These are phyloP conservation scores for Oeneis ivallda DNA, from an alignment of 2,888 invertebrate genomes.

Conservation along the genomic window DNA sequence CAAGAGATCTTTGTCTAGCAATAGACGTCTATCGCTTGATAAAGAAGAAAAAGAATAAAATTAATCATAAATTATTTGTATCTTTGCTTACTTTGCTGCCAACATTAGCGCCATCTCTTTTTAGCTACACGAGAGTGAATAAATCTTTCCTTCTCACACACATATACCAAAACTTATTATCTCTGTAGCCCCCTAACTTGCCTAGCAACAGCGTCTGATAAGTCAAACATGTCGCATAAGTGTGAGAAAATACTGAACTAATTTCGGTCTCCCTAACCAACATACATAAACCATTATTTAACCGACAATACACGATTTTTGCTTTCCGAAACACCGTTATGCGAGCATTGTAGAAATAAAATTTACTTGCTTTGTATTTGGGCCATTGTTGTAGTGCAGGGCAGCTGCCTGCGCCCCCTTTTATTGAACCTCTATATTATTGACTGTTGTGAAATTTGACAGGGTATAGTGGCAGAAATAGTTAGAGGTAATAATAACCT, in stretches of 20 bases:
- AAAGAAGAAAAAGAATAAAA: no score
- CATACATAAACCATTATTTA: constrained; percentile 7
- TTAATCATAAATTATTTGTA: no score
- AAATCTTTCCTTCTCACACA: no score
- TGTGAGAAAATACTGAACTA: not conserved
- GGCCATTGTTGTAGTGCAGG: constrained; percentile 39
- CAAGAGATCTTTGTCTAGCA: no score
- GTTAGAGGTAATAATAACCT: constrained; percentile 23
- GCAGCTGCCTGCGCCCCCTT: constrained; percentile 34
- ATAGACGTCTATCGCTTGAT: no score
- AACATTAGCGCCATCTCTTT: no score
- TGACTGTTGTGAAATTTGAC: constrained; percentile 2
- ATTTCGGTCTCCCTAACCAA: constrained; percentile 1
- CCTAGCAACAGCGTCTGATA: no score
- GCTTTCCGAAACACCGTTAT: constrained; percentile 39
- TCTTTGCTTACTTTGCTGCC: no score
- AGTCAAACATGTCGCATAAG: not conserved
- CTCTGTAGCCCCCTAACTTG: no score
- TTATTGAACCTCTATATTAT: constrained; percentile 11
- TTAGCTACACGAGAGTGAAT: no score
- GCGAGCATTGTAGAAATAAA: constrained; percentile 9
- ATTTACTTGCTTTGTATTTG: constrained; percentile 16
- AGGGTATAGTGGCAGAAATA: constrained; percentile 30
- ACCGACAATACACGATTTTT: constrained; percentile 23
- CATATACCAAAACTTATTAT: no score